These are phyloP conservation scores for Chloropsis hardwickii DNA, from an alignment of 2,113 vertebrate genomes.

Conservation along the genomic window DNA sequence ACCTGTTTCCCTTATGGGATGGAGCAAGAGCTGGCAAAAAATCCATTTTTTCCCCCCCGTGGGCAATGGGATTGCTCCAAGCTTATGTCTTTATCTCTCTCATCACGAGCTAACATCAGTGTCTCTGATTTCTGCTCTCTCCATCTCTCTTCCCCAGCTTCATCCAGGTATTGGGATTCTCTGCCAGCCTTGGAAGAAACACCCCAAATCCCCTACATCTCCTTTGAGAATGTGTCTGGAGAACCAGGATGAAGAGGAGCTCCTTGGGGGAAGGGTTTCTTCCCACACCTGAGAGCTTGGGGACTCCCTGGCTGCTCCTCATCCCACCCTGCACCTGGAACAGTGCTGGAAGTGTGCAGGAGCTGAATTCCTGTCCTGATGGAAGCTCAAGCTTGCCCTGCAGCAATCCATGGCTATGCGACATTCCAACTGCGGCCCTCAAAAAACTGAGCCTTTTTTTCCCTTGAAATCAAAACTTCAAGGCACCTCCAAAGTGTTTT, in stretches of 20 bases:
- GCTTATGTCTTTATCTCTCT: neutral
- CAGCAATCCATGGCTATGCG: neutral
- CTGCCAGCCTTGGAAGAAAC: neutral
- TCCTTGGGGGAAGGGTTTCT: neutral
- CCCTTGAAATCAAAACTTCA: neutral
- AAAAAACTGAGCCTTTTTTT: neutral
- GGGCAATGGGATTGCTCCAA: neutral
- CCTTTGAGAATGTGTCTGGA: neutral
- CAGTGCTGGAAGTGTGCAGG: neutral
- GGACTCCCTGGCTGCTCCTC: neutral
- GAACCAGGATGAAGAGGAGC: neutral
- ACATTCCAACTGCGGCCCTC: neutral
- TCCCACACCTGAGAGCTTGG: neutral
- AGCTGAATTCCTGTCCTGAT: neutral
- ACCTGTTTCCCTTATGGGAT: neutral
- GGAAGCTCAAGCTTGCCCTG: neutral
- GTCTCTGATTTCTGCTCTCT: neutral
- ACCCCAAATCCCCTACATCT: neutral
- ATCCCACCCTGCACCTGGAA: neutral
- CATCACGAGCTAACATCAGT: rapidly evolving
- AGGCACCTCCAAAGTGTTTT: neutral
- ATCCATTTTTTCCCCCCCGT: rapidly evolving
- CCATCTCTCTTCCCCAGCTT: neutral
- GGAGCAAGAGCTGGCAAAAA: neutral
- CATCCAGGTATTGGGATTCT: neutral